phyloP scores from a whole-genome alignment of 92 coral and sea anemone species.

The Micromussa lordhowensis region DNA sequence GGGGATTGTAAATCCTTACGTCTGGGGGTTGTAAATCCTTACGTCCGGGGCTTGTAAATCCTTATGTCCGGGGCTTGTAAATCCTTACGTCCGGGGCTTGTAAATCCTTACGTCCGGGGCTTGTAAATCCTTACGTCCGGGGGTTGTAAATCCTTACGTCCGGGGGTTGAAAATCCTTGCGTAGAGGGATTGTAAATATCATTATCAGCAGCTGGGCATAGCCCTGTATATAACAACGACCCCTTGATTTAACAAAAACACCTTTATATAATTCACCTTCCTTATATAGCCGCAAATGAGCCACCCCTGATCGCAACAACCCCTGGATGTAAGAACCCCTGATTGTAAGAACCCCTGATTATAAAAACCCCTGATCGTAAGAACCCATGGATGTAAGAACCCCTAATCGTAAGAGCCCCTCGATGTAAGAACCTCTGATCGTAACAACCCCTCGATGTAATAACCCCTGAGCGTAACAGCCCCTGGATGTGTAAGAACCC shows the following conservation, averaged over 20 bases:
- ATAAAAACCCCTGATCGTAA: background rate
- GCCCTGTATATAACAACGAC: background rate
- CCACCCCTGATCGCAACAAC: background rate
- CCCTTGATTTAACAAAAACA: background rate
- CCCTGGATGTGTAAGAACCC: background rate
- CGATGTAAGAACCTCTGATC: background rate
- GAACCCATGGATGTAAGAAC: background rate
- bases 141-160: too few species aligned
- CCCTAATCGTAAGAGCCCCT: background rate
- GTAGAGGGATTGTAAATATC: background rate
- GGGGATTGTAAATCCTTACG: too few species aligned
- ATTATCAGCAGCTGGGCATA: background rate
- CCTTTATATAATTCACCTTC: background rate
- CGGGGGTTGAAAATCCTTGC: background rate
- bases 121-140: too few species aligned
- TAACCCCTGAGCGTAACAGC: background rate
- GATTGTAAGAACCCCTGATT: background rate
- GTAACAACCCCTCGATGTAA: background rate
- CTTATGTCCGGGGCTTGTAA: too few species aligned
- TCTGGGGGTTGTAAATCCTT: too few species aligned
- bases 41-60: too few species aligned
- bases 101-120: too few species aligned
- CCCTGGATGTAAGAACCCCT: background rate
- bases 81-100: too few species aligned
- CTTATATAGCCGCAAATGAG: background rate